Evolutionary conservation across 1,140 invertebrate species (phyloP), one percentile per base, ranked within the genome.

Genomic region (Cryptotermes secundus): DNA sequence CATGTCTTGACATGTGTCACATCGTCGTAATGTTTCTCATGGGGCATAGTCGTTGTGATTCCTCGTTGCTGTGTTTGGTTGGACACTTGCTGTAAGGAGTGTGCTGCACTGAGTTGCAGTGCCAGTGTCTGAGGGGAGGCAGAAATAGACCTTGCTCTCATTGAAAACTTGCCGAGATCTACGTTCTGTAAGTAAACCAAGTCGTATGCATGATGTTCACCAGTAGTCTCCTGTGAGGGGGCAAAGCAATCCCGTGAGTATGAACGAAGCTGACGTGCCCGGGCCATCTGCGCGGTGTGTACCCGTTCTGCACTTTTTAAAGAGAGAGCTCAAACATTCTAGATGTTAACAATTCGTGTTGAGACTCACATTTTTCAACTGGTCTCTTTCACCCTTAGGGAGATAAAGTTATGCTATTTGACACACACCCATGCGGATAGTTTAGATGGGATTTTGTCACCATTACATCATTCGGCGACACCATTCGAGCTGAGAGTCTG

Each of bases 311-410:
- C 38, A 82, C 24, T 82, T 82, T 82, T 82, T 82, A 82, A 31
- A 45, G n/a, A 82, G 42, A 42, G 81, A 45, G 31, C 31, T 82
- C 81, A 82, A 38, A 72, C 59, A 72, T 45, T 82, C 81, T 82
- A 82, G 81, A 82, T 82, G 81, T 82, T 38, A 38, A 45, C 38
- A 82, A 38, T 45, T 82, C 45, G 81, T 45, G 81, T 45, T 82
- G 14, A 45, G 81, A 82, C 81, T 82, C 45, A 84, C 72, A 83
- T 84, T 80, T 85, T 83, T 85, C 85, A 85, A 85, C 83, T 85
- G 79, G 53, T 85, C 82, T 85, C 82, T 85, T 85, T 85, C 85
- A 83, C 85, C 85, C 85, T 84, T 83, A 85, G 85, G 85, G 85
- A 83, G 65, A 83, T 85, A 81, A 80, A 79, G 79, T 83, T 72